These are phyloP conservation scores for Centropus unirufus DNA, from an alignment of 2,113 vertebrate species.

Conservation along the genomic window DNA sequence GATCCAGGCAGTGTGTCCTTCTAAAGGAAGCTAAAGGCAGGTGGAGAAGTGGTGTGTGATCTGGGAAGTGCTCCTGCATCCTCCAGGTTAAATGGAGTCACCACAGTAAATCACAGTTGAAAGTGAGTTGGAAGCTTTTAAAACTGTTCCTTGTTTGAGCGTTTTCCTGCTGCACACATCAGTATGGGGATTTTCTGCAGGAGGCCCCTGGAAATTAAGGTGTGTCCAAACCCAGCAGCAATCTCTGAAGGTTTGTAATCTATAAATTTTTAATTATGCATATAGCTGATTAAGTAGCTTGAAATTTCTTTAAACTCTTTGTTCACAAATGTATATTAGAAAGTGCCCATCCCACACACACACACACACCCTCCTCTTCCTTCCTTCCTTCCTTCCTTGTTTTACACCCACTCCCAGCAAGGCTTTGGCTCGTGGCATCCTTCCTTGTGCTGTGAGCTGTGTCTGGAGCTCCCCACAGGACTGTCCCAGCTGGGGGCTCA, in stretches of 20 bases:
- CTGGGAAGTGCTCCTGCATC: not conserved
- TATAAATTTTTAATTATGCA: slow-evolving; percentile 15
- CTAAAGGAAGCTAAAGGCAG: not conserved
- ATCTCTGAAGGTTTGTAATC: not conserved
- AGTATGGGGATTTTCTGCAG: not conserved
- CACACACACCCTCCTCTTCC: not conserved
- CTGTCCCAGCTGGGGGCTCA: not conserved
- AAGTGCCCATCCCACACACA: slow-evolving; percentile 42
- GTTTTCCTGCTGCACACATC: not conserved
- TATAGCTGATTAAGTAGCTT: slow-evolving; percentile 23
- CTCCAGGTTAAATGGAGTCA: not conserved
- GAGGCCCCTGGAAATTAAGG: not conserved
- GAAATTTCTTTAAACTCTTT: slow-evolving; percentile 52
- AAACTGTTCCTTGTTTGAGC: not conserved
- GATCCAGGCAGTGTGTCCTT: not conserved
- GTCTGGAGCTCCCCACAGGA: not conserved
- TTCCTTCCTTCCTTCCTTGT: slow-evolving; percentile 39
- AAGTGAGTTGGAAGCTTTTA: slow-evolving; percentile 36
- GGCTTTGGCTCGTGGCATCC: slow-evolving; percentile 45
- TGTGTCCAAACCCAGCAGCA: not conserved
- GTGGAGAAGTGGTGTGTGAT: not conserved
- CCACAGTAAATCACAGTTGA: slow-evolving; percentile 19
- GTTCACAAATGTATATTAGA: slow-evolving; percentile 13
- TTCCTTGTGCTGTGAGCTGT: not conserved
- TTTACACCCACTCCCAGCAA: slow-evolving; percentile 62